A percentile compares a stretch with the other conserved stretches of the same genome.
Conservation (phyloP, 1,140 invertebrate genomes). For the Brachionus asplanchnoidis region DNA sequence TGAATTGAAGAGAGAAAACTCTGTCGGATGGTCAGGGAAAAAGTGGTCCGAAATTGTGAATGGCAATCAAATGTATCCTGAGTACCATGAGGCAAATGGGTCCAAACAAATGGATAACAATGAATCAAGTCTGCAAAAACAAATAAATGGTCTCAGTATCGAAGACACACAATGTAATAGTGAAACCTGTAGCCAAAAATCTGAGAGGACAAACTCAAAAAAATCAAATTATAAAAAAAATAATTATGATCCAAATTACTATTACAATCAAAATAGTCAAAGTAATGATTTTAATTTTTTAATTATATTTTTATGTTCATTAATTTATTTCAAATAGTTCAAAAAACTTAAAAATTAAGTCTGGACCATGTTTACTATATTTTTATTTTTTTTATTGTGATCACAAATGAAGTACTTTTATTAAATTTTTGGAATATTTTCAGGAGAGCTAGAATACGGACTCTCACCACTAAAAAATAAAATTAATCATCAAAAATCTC, state of each 20-base stretch:
- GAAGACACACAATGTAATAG: neutral
- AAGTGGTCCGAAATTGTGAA: conserved; percentile 24
- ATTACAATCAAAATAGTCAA: conserved; percentile 5
- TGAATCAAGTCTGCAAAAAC: neutral
- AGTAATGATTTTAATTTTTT: neutral
- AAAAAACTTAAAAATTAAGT: too few relatives aligned
- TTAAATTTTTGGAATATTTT: too few relatives aligned
- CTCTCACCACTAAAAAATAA: too few relatives aligned
- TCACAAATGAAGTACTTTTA: too few relatives aligned
- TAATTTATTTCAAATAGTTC: too few relatives aligned
- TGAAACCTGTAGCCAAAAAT: neutral
- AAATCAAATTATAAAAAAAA: conserved; percentile 12
- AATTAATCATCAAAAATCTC: too few relatives aligned
- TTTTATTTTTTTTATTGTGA: too few relatives aligned
- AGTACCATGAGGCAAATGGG: neutral
- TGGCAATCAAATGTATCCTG: neutral
- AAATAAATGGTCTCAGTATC: neutral
- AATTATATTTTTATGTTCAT: too few relatives aligned
- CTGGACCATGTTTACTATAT: too few relatives aligned
- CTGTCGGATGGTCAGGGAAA: neutral
- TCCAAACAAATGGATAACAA: neutral
- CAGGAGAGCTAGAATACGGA: too few relatives aligned
- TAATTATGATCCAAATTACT: neutral
- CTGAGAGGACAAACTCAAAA: neutral
- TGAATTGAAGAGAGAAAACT: neutral